These are phyloP conservation scores for Leuciscus waleckii DNA, from an alignment of 2,797 vertebrate genomes.

Conservation along the genomic window DNA sequence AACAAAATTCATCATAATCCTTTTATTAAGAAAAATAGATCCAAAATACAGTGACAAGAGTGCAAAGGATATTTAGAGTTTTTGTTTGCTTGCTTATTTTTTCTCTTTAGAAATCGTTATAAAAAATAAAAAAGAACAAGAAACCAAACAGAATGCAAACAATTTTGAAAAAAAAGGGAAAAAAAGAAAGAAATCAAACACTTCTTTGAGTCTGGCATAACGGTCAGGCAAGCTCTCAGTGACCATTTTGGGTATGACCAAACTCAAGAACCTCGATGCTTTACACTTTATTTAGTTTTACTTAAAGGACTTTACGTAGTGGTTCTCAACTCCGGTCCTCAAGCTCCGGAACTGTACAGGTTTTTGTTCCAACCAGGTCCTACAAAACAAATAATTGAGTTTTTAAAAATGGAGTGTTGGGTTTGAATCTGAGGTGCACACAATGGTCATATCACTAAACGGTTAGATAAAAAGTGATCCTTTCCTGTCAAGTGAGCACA, in stretches of 20 bases:
- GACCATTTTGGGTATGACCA: slow-evolving; percentile 73
- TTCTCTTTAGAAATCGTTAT: slow-evolving; percentile 78
- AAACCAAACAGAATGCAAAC: slow-evolving; percentile 57
- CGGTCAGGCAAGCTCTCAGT: slow-evolving; percentile 71
- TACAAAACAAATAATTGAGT: slow-evolving; percentile 88
- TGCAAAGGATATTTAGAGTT: slow-evolving; percentile 83
- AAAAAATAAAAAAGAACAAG: slow-evolving; percentile 72
- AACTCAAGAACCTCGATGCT: slow-evolving; percentile 79
- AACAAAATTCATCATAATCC: slow-evolving; percentile 73
- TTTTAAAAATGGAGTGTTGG: slow-evolving; percentile 79
- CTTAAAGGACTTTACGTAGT: slow-evolving; percentile 81
- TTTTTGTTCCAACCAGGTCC: slow-evolving; percentile 91
- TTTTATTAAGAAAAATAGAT: slow-evolving; percentile 81
- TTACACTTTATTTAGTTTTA: slow-evolving; percentile 70
- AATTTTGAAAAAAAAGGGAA: slow-evolving; percentile 65
- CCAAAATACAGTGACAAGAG: slow-evolving; percentile 82
- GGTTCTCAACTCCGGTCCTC: slow-evolving; percentile 90
- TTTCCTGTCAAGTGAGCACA: slow-evolving; percentile 77
- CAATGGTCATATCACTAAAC: slow-evolving; percentile 72
- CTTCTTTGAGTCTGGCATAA: slow-evolving; percentile 77
- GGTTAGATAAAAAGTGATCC: slow-evolving; percentile 75
- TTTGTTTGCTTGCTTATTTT: slow-evolving; percentile 74
- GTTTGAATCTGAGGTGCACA: slow-evolving; percentile 79
- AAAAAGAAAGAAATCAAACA: slow-evolving; percentile 76
- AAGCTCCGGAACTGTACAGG: slow-evolving; percentile 88